A percentile compares a stretch with the other conserved stretches of the same genome.
Conservation (phyloP, 2,888 invertebrate species). For the Gari tellinella region DNA sequence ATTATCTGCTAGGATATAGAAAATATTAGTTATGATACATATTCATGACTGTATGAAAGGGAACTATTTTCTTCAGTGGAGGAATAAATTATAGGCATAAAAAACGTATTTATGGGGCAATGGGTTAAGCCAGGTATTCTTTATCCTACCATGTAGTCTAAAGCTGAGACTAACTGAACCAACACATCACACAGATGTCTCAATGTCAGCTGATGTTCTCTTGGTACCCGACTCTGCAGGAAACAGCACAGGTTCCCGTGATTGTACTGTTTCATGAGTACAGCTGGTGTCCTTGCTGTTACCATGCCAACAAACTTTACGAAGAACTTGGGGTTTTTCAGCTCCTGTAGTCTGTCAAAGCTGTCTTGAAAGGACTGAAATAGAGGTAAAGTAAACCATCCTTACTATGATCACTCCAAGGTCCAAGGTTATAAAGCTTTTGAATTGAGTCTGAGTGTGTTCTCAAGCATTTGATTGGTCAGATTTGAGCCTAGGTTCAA, state of each 20-base stretch:
- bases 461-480: too few relatives aligned
- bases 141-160: constrained; percentile 32
- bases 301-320: constrained; percentile 17
- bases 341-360: constrained; percentile 18
- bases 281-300: not conserved
- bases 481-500: too few relatives aligned
- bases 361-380: constrained; percentile 31
- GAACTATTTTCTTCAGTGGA: too few relatives aligned
- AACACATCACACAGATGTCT: constrained; percentile 16
- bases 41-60: too few relatives aligned
- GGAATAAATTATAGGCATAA: too few relatives aligned
- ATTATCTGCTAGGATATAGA: too few relatives aligned
- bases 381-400: too few relatives aligned
- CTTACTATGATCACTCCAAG: too few relatives aligned
- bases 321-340: constrained; percentile 28
- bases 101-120: too few relatives aligned
- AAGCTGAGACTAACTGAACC: constrained; percentile 24
- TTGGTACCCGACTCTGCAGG: constrained; percentile 7
- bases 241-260: constrained; percentile 25
- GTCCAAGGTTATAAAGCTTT: too few relatives aligned
- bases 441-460: too few relatives aligned
- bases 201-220: constrained; percentile 11
- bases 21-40: too few relatives aligned
- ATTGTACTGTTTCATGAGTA: constrained; percentile 26
- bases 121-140: not conserved